Base-by-base conservation (phyloP, 2,113 vertebrate genomes). In the Dipodomys ordii region DNA sequence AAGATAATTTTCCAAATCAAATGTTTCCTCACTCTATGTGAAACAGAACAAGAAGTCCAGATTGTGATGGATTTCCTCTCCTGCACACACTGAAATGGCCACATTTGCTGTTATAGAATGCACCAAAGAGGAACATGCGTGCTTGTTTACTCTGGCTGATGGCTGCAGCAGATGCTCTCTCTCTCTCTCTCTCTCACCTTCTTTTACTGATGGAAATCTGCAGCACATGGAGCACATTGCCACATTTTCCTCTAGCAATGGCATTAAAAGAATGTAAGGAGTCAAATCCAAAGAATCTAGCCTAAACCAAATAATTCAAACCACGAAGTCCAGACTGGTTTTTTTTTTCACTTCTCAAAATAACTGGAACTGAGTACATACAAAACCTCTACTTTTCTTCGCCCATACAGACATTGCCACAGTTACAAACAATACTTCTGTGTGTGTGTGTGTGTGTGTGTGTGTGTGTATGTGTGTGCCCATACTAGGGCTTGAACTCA, bases 261-360 rank as follows among this genome's bases (percentile, higher is more conserved):
- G 39, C 57, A 74, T 95, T 90, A 67, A 35, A 60, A 87, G 62
- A 96, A 94, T 82, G 80, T 46, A 53, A 93, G 64, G 32, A 69
- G n/a, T 91, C 60, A 83, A 87, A 87, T 30, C 60, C 85, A 93
- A 94, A 68, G 19, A 83, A 44, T 64, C 84, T 71, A 72, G 78
- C 68, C 83, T 85, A 95, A 95, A 91, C 68, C 72, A 95, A 89
- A 87, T 87, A 92, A 86, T 91, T 93, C 68, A 92, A 57, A 92
- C 87, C 91, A 89, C 77, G 91, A 83, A 92, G 60, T n/a, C 57
- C 57, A 89, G 60, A 44, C 32, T 82, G 46, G 57, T 76, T 94
- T 93, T 88, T 35, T 94, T 93, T 88, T 35, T 60, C 68, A 62
- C 71, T 94, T 96, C 93, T 96, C 86, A 88, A 93, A 95, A 95